A percentile compares a stretch with the other conserved stretches of the same genome.
phyloP scores from a whole-genome alignment of 2,888 invertebrate genomes.

The Lumbricus terrestris region DNA sequence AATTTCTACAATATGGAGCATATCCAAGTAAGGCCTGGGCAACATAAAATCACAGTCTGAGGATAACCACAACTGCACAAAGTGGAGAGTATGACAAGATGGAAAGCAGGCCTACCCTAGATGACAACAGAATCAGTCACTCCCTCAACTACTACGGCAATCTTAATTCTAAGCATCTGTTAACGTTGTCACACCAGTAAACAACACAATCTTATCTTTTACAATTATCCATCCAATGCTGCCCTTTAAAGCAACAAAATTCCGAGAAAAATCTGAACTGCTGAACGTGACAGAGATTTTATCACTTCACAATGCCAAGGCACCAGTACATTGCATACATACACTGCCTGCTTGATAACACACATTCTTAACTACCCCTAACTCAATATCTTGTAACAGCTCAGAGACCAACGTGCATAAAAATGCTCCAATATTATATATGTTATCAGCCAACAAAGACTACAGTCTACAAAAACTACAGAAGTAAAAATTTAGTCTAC shows the following conservation, averaged over 20 bases:
- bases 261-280: background rate
- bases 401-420: background rate
- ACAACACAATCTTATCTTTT: background rate
- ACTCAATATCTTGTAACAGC: background rate
- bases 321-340: background rate
- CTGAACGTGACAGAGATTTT: background rate
- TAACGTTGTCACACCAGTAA: background rate
- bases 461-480: background rate
- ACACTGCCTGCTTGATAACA: background rate
- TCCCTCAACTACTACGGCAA: background rate
- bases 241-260: background rate
- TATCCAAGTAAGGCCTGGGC: background rate
- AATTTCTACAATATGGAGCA: background rate
- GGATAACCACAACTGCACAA: background rate
- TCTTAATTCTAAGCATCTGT: background rate
- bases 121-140: background rate
- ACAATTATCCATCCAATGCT: background rate
- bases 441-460: background rate
- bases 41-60: background rate
- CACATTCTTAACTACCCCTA: background rate
- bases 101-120: background rate
- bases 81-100: background rate
- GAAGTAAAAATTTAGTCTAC: background rate
- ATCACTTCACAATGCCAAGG: background rate
- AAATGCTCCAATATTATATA: background rate